phyloP scores from a whole-genome alignment of 2,888 invertebrate species.

The Cylloceria caligata region DNA sequence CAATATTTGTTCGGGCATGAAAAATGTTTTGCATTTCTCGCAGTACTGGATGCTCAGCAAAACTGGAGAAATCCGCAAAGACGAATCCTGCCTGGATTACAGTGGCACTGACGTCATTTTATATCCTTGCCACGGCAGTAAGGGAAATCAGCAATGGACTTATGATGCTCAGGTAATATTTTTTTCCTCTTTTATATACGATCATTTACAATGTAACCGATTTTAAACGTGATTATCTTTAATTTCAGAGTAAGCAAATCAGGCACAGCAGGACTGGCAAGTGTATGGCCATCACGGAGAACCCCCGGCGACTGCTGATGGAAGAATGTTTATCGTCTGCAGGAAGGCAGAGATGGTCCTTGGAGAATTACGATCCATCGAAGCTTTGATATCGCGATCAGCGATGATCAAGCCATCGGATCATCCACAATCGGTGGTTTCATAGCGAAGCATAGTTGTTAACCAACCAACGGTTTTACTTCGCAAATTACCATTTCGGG shows the following conservation, averaged over 20 bases:
- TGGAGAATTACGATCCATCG: slow-evolving; percentile 93
- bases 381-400: slow-evolving; percentile 85
- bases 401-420: slow-evolving; percentile 72
- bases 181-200: neutral
- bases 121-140: slow-evolving; percentile 96
- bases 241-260: slow-evolving; percentile 88
- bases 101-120: slow-evolving; percentile 96
- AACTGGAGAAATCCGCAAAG: slow-evolving; percentile 96
- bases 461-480: slow-evolving; percentile 74
- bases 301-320: slow-evolving; percentile 93
- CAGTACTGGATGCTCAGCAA: slow-evolving; percentile 99
- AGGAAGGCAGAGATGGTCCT: slow-evolving; percentile 91
- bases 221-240: slow-evolving; percentile 9
- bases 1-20: neutral
- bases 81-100: slow-evolving; percentile 97
- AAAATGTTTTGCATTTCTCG: slow-evolving; percentile 76
- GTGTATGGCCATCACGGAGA: slow-evolving; percentile 94
- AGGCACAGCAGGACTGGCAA: slow-evolving; percentile 97
- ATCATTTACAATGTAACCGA: neutral
- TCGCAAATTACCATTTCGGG: slow-evolving; percentile 76
- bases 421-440: slow-evolving; percentile 67
- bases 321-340: slow-evolving; percentile 90
- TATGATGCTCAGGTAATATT: slow-evolving; percentile 88
- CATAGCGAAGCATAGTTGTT: slow-evolving; percentile 74
- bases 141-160: slow-evolving; percentile 96